Percentiles rank a stretch among this genome's conserved stretches.
These are phyloP conservation scores for Oreohelix idahoensis DNA, from an alignment of 1,140 invertebrate species.

Conservation along the genomic window DNA sequence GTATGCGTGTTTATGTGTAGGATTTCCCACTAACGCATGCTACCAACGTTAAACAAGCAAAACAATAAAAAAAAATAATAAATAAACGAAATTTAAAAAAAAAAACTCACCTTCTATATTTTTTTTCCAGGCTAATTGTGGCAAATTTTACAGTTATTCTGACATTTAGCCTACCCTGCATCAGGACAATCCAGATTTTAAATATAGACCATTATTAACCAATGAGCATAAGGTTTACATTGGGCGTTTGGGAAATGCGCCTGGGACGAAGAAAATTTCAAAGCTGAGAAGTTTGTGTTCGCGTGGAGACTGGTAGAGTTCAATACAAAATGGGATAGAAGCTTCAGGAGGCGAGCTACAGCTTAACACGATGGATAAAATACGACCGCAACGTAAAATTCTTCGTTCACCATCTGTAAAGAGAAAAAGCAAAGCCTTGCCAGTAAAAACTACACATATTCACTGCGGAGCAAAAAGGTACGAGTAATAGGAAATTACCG, in stretches of 20 bases:
- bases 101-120: no score
- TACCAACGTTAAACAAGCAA: no score
- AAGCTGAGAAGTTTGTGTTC: constrained; percentile 3
- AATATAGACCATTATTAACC: constrained; percentile 12
- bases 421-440: constrained; percentile 80
- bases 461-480: no score
- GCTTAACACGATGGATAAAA: constrained; percentile 31
- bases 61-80: no score
- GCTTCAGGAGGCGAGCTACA: not conserved
- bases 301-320: not conserved
- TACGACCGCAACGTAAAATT: constrained; percentile 41
- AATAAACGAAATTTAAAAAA: no score
- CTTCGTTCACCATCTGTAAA: constrained; percentile 82
- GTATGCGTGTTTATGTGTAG: no score
- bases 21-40: no score
- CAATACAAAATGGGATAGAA: constrained; percentile 27
- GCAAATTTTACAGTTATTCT: not conserved
- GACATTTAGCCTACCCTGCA: not conserved
- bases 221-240: not conserved
- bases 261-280: constrained; percentile 25
- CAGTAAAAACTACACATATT: no score
- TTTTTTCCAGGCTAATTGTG: no score
- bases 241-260: not conserved
- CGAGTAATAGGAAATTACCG: no score
- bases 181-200: not conserved